Base-by-base conservation (phyloP, 2,888 invertebrate species). In the Miltochrista miniata region DNA sequence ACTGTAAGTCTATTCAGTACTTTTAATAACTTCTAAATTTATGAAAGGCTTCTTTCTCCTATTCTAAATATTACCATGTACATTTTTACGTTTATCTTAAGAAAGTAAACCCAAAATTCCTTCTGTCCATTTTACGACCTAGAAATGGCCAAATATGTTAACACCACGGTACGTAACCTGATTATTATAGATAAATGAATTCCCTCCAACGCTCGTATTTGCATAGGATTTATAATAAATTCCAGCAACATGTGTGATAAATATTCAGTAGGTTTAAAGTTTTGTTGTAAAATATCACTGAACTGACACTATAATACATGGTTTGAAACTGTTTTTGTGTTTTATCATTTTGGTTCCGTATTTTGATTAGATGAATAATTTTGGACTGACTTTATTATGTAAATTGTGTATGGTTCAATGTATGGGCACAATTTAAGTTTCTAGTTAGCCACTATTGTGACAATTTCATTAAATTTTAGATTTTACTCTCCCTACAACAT, bases 151-250 rank as follows among this genome's bases (percentile, higher is more conserved):
- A 18, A 51, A 54, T 50, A 64, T 56, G 59, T 54, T 45, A 46
- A 52, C 56, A 56, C 61, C 62, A 62, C 14, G 29, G 45, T 54
- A 59, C 51, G 12, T 55, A 47, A 61, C 66, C 45, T 29, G 47
- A 52, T 40, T 54, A 52, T 40, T 54, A 24, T 24, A 24, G 18
- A 24, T 24, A 67, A 64, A 68, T 64, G 62, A 55, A 67, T 68
- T 64, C 64, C 67, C 57, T 61, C 66, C 62, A 62, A 62, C 60
- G 47, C 42, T 49, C 55, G 52, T 43, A 68, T 68, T 69, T 70
- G 64, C 68, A 68, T 70, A 64, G 68, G 70, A 64, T 62, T 62
- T 49, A 60, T 68, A 62, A 64, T 68, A 70, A 65, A 67, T 65
- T 60, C 63, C 51, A 48, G 45, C 53, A 49, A 68, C 66, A 57